Evolutionary conservation across 2,797 vertebrate genomes (phyloP), one percentile per base, ranked within the genome.

Genomic region (Bradypus variegatus): DNA sequence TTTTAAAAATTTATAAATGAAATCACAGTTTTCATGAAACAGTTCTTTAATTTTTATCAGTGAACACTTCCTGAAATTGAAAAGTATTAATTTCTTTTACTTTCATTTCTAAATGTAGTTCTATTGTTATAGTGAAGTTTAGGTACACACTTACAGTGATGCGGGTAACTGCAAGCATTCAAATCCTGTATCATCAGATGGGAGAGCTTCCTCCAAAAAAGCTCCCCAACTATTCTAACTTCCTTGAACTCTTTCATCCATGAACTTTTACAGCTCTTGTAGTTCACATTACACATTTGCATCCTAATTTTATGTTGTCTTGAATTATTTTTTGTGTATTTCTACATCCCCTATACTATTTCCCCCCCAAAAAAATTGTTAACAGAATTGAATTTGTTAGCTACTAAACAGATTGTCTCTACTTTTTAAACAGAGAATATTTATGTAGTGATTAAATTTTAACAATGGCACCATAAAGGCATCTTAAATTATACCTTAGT

Each of bases 351-450:
- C 33, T 76, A 16, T 62, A 36, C 23, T 29, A 89, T 36, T 48
- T 4, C 65, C 80, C 53, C 93, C 79, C 29, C 1, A 12, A 87
- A 88, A 67, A 55, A 41, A 36, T 65, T 77, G 21, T 78, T 81
- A 81, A 48, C 38, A 45, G 55, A 29, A 48, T 8, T 41, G 25
- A 53, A 65, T 70, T 78, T 91, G 23, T 86, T 86, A 83, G 36
- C 53, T 60, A 84, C 38, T 77, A 65, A 93, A 65, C 10, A 58
- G 33, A 81, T 65, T 79, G 14, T 70, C 21, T 89, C 65, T 72
- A 69, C 64, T 41, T 91, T 62, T 75, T 95, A 92, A 55, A 69
- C 36, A 91, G 84, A 36, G 31, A 69, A 38, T 89, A 73, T 87
- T 84, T 80, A 73, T 78, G 41, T 23, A 48, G 8, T 67, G 53